Percentiles rank a stretch among this genome's conserved stretches.
Conservation (phyloP, 2,888 invertebrate species). For the Drosophila mimetica region DNA sequence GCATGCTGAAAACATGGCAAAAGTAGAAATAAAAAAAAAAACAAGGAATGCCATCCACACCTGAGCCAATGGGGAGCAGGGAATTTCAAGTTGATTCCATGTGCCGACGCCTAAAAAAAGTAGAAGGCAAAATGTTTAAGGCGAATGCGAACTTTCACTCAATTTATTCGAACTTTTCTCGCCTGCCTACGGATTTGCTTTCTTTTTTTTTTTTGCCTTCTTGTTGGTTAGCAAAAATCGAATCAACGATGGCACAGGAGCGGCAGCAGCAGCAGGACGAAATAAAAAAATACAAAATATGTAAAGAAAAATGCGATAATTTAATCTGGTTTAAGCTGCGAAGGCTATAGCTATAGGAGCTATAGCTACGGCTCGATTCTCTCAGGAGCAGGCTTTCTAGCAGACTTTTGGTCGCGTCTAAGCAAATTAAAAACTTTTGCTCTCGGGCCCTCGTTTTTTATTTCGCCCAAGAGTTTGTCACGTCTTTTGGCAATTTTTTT, state of each 20-base stretch:
- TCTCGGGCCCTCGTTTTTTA: constrained; percentile 6
- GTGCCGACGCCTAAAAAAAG: constrained; percentile 4
- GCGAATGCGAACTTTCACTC: constrained; percentile 47
- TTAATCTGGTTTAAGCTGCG: constrained; percentile 47
- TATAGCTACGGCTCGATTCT: constrained; percentile 10
- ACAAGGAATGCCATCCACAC: constrained; percentile 23
- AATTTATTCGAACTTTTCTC: constrained; percentile 51
- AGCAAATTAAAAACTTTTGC: constrained; percentile 52
- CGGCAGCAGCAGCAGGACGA: not conserved
- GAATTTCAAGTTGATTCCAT: constrained; percentile 25
- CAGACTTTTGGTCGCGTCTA: constrained; percentile 48
- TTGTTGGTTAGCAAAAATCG: constrained; percentile 33
- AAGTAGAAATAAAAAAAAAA: not conserved
- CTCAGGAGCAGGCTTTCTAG: constrained; percentile 20
- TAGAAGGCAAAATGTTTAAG: constrained; percentile 24
- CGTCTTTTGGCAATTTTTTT: constrained; percentile 23
- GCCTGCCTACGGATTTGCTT: constrained; percentile 32
- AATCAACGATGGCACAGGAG: constrained; percentile 27
- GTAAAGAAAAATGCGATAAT: constrained; percentile 42
- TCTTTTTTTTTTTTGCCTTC: constrained; percentile 1
- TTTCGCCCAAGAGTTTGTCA: constrained; percentile 24
- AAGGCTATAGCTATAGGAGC: constrained; percentile 1
- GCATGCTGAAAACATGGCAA: not conserved
- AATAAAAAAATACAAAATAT: constrained; percentile 14
- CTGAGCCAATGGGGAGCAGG: constrained; percentile 35